These are phyloP conservation scores for Acanthisitta chloris DNA, from an alignment of 2,113 vertebrate species.

Conservation along the genomic window DNA sequence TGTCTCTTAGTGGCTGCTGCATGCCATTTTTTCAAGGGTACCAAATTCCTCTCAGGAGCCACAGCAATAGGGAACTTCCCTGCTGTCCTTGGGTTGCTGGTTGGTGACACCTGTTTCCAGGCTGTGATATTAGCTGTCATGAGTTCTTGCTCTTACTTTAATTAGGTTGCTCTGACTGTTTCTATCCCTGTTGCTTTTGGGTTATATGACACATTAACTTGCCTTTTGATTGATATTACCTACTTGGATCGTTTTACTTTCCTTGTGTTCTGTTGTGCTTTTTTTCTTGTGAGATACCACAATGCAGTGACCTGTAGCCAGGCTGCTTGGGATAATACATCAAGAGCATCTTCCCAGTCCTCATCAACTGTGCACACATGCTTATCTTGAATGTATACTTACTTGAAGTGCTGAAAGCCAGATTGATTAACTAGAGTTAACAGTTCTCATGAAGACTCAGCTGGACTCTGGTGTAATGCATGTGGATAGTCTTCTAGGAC, in stretches of 20 bases:
- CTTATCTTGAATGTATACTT: neutral
- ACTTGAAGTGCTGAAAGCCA: neutral
- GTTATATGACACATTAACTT: neutral
- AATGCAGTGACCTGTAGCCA: neutral
- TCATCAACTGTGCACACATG: fast-evolving
- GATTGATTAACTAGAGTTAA: neutral
- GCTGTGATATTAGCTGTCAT: neutral
- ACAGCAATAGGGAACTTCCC: neutral
- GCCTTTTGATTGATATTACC: neutral
- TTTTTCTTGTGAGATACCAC: fast-evolving
- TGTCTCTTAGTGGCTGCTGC: neutral
- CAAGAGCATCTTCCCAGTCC: neutral
- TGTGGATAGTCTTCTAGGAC: neutral
- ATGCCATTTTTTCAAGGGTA: neutral
- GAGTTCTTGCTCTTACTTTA: neutral
- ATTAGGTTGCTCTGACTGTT: neutral
- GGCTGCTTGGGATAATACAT: neutral
- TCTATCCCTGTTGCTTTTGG: neutral
- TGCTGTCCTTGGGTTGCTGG: neutral
- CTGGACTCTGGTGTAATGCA: neutral
- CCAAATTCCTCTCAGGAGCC: neutral
- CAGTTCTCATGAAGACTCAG: neutral
- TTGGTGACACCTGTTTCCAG: neutral
- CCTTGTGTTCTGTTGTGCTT: neutral
- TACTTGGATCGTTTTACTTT: neutral